These are phyloP conservation scores for Pseudotriccus pelzelni DNA, from an alignment of 2,797 vertebrate genomes.

Conservation along the genomic window DNA sequence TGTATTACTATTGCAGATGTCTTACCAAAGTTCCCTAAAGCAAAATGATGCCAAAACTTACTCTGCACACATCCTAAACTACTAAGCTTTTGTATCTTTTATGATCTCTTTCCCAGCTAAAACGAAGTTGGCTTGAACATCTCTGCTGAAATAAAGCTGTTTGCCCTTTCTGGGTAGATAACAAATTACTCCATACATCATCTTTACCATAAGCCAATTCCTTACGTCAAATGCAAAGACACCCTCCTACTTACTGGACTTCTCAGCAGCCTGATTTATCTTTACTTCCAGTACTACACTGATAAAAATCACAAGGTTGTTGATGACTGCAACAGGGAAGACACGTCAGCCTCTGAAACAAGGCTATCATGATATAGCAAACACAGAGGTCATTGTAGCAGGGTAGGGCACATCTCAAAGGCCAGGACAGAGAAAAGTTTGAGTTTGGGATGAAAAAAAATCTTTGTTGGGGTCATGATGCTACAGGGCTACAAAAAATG, in stretches of 20 bases:
- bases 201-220: background rate
- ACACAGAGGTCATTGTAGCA: background rate
- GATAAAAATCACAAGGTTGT: background rate
- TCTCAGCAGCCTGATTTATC: background rate
- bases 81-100: background rate
- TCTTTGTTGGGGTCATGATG: background rate
- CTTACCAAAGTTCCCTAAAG: slow-evolving; percentile 14
- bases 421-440: background rate
- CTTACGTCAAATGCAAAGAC: background rate
- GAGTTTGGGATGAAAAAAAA: background rate
- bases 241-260: background rate
- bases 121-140: background rate
- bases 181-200: background rate
- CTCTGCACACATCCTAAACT: background rate
- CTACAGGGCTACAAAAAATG: background rate
- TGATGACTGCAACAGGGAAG: background rate
- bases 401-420: background rate
- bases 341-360: background rate
- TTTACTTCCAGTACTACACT: background rate
- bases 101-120: background rate
- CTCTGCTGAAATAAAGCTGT: background rate
- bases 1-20: background rate
- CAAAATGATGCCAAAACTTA: background rate
- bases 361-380: background rate
- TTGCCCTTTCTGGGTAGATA: background rate